phyloP scores from a whole-genome alignment of 1,140 invertebrate genomes.

The Contarinia nasturtii region DNA sequence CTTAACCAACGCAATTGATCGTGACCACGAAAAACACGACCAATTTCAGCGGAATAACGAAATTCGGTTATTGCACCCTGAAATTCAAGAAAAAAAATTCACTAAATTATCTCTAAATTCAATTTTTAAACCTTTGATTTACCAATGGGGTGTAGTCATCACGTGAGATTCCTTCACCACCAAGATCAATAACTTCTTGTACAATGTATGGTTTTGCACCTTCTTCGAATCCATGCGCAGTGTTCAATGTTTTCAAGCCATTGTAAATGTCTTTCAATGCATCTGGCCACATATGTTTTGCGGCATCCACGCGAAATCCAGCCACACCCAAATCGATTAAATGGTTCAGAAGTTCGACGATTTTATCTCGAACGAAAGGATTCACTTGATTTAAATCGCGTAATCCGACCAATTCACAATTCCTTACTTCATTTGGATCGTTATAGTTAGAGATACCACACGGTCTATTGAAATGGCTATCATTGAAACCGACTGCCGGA shows the following conservation, averaged over 20 bases:
- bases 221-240: slow-evolving; percentile 32
- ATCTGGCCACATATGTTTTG: slow-evolving; percentile 65
- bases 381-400: slow-evolving; percentile 44
- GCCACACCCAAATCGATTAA: slow-evolving; percentile 54
- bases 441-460: slow-evolving; percentile 31
- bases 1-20: slow-evolving; percentile 25
- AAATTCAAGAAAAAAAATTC: too few species aligned
- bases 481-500: slow-evolving; percentile 27
- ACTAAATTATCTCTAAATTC: too few species aligned
- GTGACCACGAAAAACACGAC: slow-evolving; percentile 21
- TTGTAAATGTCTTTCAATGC: slow-evolving; percentile 31
- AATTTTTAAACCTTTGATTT: too few species aligned
- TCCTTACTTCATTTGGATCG: slow-evolving; percentile 33
- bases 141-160: slow-evolving; percentile 34
- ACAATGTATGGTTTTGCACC: slow-evolving; percentile 43
- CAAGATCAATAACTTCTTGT: slow-evolving; percentile 68
- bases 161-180: slow-evolving; percentile 27
- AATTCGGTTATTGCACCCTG: slow-evolving; percentile 56
- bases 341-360: slow-evolving; percentile 43
- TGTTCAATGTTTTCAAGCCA: slow-evolving; percentile 30
- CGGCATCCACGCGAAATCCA: slow-evolving; percentile 51
- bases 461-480: slow-evolving; percentile 26
- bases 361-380: slow-evolving; percentile 42
- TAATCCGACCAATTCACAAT: slow-evolving; percentile 48
- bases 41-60: slow-evolving; percentile 23